phyloP scores from a whole-genome alignment of 2,888 invertebrate genomes.

The Trichacis sp. region DNA sequence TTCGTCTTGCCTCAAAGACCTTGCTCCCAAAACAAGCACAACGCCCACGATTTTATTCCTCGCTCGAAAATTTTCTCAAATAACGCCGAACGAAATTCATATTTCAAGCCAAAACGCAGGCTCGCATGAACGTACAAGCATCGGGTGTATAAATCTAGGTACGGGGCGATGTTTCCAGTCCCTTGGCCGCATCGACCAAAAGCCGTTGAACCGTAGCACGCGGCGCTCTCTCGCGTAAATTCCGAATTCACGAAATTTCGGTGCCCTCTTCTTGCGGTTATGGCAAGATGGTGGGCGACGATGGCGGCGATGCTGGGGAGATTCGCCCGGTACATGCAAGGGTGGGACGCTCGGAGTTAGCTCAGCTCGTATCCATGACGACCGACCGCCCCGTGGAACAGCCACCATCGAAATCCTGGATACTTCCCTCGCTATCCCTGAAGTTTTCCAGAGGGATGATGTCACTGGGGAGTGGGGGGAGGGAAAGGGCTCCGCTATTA shows the following conservation, averaged over 20 bases:
- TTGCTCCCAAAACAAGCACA: too few relatives aligned
- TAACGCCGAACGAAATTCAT: background rate
- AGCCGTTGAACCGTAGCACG: conserved; percentile 26
- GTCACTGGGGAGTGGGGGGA: background rate
- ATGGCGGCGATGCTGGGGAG: conserved; percentile 60
- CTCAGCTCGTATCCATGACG: conserved; percentile 66
- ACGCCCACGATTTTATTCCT: background rate
- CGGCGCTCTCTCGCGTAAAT: conserved; percentile 26
- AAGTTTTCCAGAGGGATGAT: conserved; percentile 2
- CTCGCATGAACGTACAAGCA: background rate
- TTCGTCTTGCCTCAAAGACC: too few relatives aligned
- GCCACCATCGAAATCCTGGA: conserved; percentile 64
- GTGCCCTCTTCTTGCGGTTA: conserved; percentile 40
- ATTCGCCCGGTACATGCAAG: conserved; percentile 50
- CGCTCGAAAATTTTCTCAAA: background rate
- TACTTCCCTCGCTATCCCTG: conserved; percentile 54
- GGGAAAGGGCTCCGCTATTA: background rate
- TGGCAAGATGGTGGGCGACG: conserved; percentile 69
- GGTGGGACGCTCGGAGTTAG: conserved; percentile 43
- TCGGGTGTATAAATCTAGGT: background rate
- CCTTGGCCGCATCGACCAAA: conserved; percentile 18
- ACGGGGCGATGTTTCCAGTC: background rate
- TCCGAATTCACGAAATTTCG: conserved; percentile 46
- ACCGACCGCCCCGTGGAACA: conserved; percentile 66
- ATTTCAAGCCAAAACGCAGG: background rate